Evolutionary conservation across 2,113 vertebrate genomes (phyloP).

Genomic region (Etia nguti): DNA sequence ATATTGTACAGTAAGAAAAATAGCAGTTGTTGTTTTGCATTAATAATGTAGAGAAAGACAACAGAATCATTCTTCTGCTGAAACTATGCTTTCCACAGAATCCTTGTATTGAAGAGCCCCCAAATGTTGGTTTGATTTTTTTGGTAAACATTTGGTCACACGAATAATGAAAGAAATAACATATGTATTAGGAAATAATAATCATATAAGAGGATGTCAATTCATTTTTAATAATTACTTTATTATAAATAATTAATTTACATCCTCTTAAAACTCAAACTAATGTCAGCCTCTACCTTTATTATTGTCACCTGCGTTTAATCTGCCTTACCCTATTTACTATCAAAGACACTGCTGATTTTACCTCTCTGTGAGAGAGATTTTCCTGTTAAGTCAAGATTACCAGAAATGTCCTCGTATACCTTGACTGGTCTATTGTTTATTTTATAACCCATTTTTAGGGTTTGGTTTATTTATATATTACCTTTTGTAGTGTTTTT

Average conservation of each 20-base stretch:
- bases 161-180: background rate
- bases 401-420: background rate
- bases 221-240: background rate
- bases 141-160: background rate
- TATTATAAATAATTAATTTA: background rate
- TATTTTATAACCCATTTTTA: background rate
- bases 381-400: background rate
- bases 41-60: constrained; percentile 37
- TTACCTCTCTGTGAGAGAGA: background rate
- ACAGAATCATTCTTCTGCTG: background rate
- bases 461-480: background rate
- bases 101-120: accelerated
- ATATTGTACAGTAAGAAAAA: constrained; percentile 39
- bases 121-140: background rate
- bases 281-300: background rate
- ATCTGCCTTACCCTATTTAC: background rate
- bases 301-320: background rate
- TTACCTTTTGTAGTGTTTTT: background rate
- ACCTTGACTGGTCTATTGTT: background rate
- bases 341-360: background rate
- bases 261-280: background rate
- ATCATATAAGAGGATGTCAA: background rate
- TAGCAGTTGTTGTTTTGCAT: constrained; percentile 15
- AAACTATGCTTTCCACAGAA: background rate
- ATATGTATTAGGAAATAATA: background rate